These are phyloP conservation scores for Leucoraja erinaceus DNA, from an alignment of 2,113 vertebrate genomes.

Conservation along the genomic window DNA sequence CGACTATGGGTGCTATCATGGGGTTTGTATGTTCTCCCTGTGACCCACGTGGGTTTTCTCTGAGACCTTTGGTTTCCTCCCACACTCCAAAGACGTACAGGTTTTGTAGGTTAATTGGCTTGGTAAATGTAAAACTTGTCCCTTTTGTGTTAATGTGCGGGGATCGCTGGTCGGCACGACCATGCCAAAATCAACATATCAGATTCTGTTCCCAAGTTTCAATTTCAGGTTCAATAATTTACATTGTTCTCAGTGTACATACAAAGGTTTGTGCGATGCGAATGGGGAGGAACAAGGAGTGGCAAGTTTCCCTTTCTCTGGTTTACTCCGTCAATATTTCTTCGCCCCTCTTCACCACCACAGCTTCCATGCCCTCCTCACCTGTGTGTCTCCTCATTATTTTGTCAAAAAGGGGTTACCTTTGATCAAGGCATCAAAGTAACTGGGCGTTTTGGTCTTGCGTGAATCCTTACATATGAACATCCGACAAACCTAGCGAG, in stretches of 20 bases:
- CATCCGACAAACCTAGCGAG: background rate
- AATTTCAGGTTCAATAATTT: background rate
- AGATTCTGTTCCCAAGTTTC: background rate
- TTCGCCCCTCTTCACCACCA: background rate
- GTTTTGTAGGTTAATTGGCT: too few relatives aligned
- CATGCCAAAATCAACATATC: background rate
- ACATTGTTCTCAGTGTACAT: background rate
- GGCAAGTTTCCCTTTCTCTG: background rate
- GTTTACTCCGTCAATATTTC: background rate
- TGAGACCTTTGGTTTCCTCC: too few relatives aligned
- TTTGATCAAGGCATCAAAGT: background rate
- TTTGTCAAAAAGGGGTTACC: background rate
- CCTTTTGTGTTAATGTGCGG: too few relatives aligned
- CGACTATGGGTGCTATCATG: too few relatives aligned
- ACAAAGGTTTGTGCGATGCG: too few relatives aligned
- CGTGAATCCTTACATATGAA: background rate
- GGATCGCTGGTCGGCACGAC: too few relatives aligned
- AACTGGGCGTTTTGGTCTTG: background rate
- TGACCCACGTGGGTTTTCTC: too few relatives aligned
- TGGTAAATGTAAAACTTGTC: too few relatives aligned
- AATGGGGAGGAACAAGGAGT: background rate
- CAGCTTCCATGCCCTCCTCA: background rate
- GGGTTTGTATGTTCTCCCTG: too few relatives aligned
- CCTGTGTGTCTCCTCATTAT: too few relatives aligned
- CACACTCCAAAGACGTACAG: too few relatives aligned